Percentiles rank a stretch among this genome's conserved stretches.
Evolutionary conservation across 2,113 vertebrate genomes (phyloP).

Genomic region (Neomonachus schauinslandi): DNA sequence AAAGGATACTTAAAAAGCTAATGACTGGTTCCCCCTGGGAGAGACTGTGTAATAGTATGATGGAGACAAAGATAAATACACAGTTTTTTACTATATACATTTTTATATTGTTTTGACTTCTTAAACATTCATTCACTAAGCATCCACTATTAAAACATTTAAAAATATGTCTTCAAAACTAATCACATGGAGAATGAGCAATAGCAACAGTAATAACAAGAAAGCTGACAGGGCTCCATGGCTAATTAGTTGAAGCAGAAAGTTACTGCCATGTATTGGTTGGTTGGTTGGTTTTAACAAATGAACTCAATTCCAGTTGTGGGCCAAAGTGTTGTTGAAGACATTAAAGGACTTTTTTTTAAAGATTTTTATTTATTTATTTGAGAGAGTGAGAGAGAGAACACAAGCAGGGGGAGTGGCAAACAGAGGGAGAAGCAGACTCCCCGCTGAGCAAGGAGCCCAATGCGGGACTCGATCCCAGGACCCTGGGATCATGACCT

Average conservation of each 20-base stretch:
- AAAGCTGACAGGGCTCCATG: not conserved
- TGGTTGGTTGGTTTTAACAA: conserved; percentile 12
- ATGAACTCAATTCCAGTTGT: conserved; percentile 28
- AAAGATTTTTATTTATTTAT: not conserved
- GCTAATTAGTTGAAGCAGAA: not conserved
- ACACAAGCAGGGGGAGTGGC: not conserved
- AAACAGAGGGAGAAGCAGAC: not conserved
- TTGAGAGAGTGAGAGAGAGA: not conserved
- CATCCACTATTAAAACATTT: not conserved
- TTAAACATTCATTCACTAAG: not conserved
- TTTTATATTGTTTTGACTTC: conserved; percentile 12
- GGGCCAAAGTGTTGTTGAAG: not conserved
- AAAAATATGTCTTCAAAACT: not conserved
- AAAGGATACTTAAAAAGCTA: not conserved
- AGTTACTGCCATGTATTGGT: not conserved
- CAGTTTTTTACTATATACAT: not conserved
- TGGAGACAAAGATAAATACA: not conserved
- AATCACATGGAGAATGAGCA: not conserved
- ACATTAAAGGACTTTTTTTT: conserved; percentile 24
- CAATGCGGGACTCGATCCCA: too few relatives aligned
- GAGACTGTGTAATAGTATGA: not conserved
- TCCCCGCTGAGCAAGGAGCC: too few relatives aligned
- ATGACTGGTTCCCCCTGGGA: not conserved
- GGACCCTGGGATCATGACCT: not conserved
- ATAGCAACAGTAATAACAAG: not conserved